Conservation (phyloP, 2,797 vertebrate genomes). For the Eupleurogrammus muticus region DNA sequence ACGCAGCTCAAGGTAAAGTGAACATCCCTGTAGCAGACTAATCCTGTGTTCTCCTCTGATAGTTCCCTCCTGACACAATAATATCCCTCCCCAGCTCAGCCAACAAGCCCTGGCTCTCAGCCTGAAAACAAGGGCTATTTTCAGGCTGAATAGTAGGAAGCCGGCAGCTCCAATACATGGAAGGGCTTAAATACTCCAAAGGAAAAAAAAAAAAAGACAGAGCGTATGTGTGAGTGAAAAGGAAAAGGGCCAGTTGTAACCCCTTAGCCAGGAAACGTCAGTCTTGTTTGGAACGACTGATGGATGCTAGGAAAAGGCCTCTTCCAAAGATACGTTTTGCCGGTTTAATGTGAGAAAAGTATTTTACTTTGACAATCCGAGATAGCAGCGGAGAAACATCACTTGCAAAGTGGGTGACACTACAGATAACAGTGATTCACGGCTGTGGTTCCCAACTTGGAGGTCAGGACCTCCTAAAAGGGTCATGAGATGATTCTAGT, state of each 20-base stretch:
- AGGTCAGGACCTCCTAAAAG: neutral
- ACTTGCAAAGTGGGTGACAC: constrained; percentile 42
- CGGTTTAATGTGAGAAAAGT: constrained; percentile 70
- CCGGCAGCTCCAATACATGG: constrained; percentile 86
- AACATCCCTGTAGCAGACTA: constrained; percentile 77
- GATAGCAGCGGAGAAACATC: constrained; percentile 64
- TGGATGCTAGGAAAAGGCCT: constrained; percentile 69
- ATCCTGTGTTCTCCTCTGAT: constrained; percentile 78
- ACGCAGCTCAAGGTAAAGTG: constrained; percentile 71
- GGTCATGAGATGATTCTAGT: constrained; percentile 1
- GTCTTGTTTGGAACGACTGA: constrained; percentile 68
- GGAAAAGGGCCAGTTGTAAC: constrained; percentile 81
- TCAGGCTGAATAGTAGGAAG: constrained; percentile 92
- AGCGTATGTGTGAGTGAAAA: constrained; percentile 32
- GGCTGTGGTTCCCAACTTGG: constrained; percentile 11
- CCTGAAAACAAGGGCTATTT: constrained; percentile 92
- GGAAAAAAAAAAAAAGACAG: constrained; percentile 52
- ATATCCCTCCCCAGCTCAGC: constrained; percentile 80
- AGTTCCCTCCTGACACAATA: constrained; percentile 77
- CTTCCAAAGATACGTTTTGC: constrained; percentile 55
- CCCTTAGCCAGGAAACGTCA: constrained; percentile 83
- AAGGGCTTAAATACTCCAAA: constrained; percentile 79
- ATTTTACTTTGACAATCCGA: constrained; percentile 59
- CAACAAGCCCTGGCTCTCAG: constrained; percentile 88
- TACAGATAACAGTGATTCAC: constrained; percentile 38